Evolutionary conservation across 2,797 vertebrate genomes (phyloP), one percentile per base, ranked within the genome.

Genomic region (Gallirallus australis): DNA sequence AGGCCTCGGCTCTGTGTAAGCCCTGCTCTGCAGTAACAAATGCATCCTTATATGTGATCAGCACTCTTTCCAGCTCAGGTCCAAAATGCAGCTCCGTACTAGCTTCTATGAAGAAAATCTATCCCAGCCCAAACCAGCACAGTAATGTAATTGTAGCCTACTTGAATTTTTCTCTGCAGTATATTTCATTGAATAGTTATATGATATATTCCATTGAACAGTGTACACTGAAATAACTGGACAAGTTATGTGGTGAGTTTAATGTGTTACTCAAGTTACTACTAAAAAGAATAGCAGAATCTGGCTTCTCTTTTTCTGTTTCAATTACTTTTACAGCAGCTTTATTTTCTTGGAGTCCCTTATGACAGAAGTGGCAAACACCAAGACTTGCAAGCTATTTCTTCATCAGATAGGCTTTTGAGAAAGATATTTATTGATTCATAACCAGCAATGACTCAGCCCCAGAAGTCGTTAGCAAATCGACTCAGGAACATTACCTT

Each of bases 401-500:
- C 39, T 94, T 93, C 15, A 23, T 82, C 70, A 64, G 42, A 56
- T 85, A 42, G 0, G 0, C 35, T 93, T 86, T 80, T 66, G 16
- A 90, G 63, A 84, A 84, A 76, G 82, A 47, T 28, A 86, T 42
- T 37, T 84, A 88, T 76, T 90, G 86, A 90, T 89, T 82, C 60
- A 56, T 77, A 86, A 56, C 5, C 30, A 89, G 60, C 68, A 78
- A 90, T 92, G 70, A 56, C 52, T 95, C 63, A 82, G 76, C 3
- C 30, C 3, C 39, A 88, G 27, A 79, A 94, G 35, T 45, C 33
- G 21, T 92, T 93, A 76, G 42, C 37, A 80, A 84, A 90, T 82
- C 73, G 79, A 80, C 89, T 89, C 75, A 70, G 77, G 61, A 92
- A 84, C 53, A 93, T 81, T 94, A 71, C 63, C 37, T 93, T 89